A percentile compares a stretch with the other conserved stretches of the same genome.
Conservation (phyloP, 2,888 invertebrate species). For the Chorisops tibialis region DNA sequence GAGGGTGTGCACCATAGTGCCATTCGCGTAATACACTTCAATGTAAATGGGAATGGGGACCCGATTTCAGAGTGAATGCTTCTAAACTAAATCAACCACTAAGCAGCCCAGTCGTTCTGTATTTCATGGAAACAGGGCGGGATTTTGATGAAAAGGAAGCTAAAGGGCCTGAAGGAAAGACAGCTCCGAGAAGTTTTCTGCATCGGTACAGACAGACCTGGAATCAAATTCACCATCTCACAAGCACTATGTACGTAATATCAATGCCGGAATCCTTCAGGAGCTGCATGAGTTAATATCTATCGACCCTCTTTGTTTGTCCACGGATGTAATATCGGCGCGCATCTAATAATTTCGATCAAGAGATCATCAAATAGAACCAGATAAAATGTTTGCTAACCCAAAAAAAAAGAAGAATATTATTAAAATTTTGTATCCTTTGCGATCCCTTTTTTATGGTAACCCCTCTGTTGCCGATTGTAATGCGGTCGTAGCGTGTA, state of each 20-base stretch:
- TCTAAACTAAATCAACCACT: no score
- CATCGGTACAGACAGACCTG: no score
- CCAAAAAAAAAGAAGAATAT: constrained; percentile 2
- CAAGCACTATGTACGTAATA: no score
- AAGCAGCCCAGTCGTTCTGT: no score
- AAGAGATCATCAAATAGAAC: constrained; percentile 44
- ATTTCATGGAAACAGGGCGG: no score
- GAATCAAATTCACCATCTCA: no score
- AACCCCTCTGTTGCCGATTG: constrained; percentile 24
- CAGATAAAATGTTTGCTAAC: constrained; percentile 29
- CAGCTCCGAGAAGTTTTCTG: no score
- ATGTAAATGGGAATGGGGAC: background rate
- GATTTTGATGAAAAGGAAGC: no score
- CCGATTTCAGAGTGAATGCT: no score
- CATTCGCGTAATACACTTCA: constrained; percentile 25
- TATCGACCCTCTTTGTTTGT: constrained; percentile 31
- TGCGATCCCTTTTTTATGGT: constrained; percentile 7
- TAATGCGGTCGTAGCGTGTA: constrained; percentile 32
- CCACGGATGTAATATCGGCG: constrained; percentile 39
- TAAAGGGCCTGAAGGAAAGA: no score
- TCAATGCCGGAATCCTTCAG: no score
- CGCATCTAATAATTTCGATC: constrained; percentile 45
- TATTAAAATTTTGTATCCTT: constrained; percentile 26
- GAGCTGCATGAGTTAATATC: constrained; percentile 2
- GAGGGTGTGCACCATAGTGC: no score